Base-by-base conservation (phyloP, 2,797 vertebrate species). In the Peromyscus melanophrys region DNA sequence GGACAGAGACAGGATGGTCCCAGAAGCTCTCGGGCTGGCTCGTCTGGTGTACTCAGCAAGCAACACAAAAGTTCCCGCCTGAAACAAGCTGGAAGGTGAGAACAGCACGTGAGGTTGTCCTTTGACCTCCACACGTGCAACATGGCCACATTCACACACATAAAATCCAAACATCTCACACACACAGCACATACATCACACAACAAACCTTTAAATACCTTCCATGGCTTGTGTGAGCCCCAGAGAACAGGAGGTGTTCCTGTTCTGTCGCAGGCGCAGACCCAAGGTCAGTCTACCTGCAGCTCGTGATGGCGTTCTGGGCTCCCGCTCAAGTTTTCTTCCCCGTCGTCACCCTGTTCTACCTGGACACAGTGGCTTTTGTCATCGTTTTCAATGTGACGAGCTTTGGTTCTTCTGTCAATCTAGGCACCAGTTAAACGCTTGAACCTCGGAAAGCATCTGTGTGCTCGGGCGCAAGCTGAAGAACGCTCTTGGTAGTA, bases 401-500 rank as follows among this genome's bases (percentile, higher is more conserved):
- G 81, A 76, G 57, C 73, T 90, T 82, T 21, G 55, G 67, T 69
- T 92, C 10, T 92, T 88, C 82, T 73, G 9, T 4, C 77, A 83
- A 57, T 67, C 92, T 93, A 23, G 73, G 43, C n/a, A 82, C 40
- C 40, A 19, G 34, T 73, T 91, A 83, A 96, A 84, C 59, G 57
- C 81, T 63, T 92, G 52, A 40, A 46, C 49, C 71, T 29, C 63
- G 63, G 31, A 73, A 94, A 82, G 63, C 63, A 81, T 69, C 91
- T n/a, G 25, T 49, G 37, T 49, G 75, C 52, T 94, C 40, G 57
- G 88, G 59, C 71, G 14, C 3, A 40, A 52, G 43, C 82, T 95
- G 43, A 89, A 71, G 78, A 85, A 92, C 49, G n/a, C 96, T 93
- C 57, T 88, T n/a, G n/a, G 80, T 14, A 31, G 55, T 59, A 61